phyloP scores from a whole-genome alignment of 2,888 invertebrate genomes.

The Aphrophora alni region DNA sequence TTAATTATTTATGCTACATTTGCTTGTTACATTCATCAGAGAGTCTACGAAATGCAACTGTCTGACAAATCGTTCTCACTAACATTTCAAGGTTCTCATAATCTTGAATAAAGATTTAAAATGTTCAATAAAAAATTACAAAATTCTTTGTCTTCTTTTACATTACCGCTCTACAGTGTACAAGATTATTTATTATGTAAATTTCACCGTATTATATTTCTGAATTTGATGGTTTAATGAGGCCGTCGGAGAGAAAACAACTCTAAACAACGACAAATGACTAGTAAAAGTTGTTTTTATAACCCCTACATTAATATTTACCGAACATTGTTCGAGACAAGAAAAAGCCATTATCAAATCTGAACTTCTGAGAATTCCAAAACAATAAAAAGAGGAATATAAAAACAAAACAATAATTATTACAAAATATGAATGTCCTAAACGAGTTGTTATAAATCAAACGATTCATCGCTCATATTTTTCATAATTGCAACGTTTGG shows the following conservation, averaged over 20 bases:
- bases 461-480: not conserved
- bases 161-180: not conserved
- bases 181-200: not conserved
- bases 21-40: no score
- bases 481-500: not conserved
- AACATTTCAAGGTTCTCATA: no score
- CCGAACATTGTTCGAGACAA: not conserved
- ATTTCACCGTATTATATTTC: not conserved
- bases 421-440: not conserved
- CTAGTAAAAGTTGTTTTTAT: not conserved
- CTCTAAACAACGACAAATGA: not conserved
- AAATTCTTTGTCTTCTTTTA: not conserved
- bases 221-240: not conserved
- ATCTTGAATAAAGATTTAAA: not conserved
- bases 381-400: not conserved
- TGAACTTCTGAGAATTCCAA: not conserved
- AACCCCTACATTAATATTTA: not conserved
- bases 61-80: no score
- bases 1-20: no score
- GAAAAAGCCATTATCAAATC: not conserved
- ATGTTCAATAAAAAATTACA: not conserved
- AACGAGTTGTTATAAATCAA: not conserved
- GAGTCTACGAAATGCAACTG: no score
- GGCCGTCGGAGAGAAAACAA: not conserved
- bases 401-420: not conserved